A percentile compares a stretch with the other conserved stretches of the same genome.
These are phyloP conservation scores for Periparus ater DNA, from an alignment of 2,797 vertebrate genomes.

Conservation along the genomic window DNA sequence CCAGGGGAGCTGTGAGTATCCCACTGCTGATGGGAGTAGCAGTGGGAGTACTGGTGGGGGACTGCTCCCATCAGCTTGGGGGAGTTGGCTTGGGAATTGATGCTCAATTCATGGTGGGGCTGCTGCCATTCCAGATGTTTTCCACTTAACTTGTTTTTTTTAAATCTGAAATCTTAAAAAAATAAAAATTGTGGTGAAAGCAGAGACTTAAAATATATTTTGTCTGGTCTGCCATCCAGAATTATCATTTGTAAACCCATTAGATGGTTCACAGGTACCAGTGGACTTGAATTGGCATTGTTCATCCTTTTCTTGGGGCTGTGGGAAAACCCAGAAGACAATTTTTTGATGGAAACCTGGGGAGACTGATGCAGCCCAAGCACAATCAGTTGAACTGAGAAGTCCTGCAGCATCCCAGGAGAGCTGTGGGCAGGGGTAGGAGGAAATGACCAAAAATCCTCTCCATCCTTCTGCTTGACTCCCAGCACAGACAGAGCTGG, in stretches of 20 bases:
- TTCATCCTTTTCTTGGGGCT: not conserved
- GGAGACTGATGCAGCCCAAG: not conserved
- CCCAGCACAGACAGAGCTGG: not conserved
- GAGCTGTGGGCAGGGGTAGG: not conserved
- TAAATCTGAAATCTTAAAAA: not conserved
- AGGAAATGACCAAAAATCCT: not conserved
- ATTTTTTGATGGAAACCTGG: not conserved
- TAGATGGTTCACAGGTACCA: not conserved
- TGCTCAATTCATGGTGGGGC: not conserved
- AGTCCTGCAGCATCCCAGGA: not conserved
- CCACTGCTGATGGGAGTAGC: not conserved
- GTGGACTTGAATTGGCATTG: not conserved
- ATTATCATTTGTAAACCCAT: not conserved
- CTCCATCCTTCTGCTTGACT: not conserved
- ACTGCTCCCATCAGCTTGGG: accelerated
- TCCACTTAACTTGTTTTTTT: not conserved
- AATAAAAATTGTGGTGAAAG: not conserved
- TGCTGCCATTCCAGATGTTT: not conserved
- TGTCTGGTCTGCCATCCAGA: not conserved
- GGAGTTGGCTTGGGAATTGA: not conserved
- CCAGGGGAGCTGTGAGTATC: accelerated
- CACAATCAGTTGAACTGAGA: not conserved
- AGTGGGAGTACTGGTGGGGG: not conserved
- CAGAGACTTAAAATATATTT: not conserved
- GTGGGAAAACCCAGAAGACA: not conserved